Evolutionary conservation across 2,888 invertebrate genomes (phyloP).

Genomic region (Torymus texanus): DNA sequence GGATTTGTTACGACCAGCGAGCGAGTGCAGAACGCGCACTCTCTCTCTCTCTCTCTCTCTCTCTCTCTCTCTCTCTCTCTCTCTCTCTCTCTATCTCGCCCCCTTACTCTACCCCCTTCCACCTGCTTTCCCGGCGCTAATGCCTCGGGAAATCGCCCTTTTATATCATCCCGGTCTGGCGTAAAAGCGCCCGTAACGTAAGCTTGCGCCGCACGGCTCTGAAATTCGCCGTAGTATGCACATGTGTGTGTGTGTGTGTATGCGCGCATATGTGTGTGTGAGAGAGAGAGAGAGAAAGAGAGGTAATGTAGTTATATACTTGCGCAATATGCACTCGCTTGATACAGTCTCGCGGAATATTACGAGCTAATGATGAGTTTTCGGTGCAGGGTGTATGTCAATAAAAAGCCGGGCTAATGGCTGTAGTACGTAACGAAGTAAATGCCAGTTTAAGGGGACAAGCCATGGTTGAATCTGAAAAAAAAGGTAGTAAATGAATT

Average conservation of each 20-base stretch:
- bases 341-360: slow-evolving; percentile 13
- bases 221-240: slow-evolving; percentile 54
- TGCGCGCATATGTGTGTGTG: slow-evolving; percentile 21
- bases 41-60: neutral
- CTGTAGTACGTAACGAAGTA: no score
- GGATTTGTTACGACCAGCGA: slow-evolving; percentile 64
- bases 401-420: neutral
- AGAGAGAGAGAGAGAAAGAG: slow-evolving; percentile 12
- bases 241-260: slow-evolving; percentile 22
- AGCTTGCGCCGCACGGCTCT: slow-evolving; percentile 18
- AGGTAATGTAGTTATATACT: slow-evolving; percentile 46
- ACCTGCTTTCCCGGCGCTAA: slow-evolving; percentile 44
- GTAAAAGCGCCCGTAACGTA: slow-evolving; percentile 52
- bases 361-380: slow-evolving; percentile 20
- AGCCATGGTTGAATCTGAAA: no score
- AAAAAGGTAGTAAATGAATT: no score
- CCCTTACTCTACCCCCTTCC: slow-evolving; percentile 4
- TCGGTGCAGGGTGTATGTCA: neutral
- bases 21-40: neutral
- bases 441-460: no score
- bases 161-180: slow-evolving; percentile 56
- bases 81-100: no score
- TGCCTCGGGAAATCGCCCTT: slow-evolving; percentile 55
- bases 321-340: neutral
- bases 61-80: no score